Base-by-base conservation (phyloP, 2,888 invertebrate genomes). In the Phyllotreta cruciferae region DNA sequence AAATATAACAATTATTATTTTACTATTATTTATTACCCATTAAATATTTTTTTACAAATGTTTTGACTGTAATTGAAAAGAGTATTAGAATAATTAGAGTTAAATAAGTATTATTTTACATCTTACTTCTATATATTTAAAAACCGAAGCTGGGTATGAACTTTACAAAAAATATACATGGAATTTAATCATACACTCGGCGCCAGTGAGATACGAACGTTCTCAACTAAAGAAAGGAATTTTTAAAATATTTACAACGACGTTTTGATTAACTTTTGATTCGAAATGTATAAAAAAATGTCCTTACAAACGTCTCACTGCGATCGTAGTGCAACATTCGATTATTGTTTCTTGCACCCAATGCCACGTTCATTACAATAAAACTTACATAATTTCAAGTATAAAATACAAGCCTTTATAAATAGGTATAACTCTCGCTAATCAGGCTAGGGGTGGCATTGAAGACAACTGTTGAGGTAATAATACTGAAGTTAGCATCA, bases 51-150 rank as follows among this genome's bases (percentile, higher is more conserved):
- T 54, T 42, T 58, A 63, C 63, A 63, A 63, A 58, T 58, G 58
- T 57, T 63, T 47, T 62, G 62, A 63, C 63, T 58, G 49, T 50
- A 57, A 44, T 62, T 65, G 63, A 68, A 71, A 70, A 70, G 71
- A 71, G 73, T 71, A 73, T 71, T 70, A 66, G 66, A 64, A 67
- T 69, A 69, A 57, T 70, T 70, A 60, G 57, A 66, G 63, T 68
- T 66, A 65, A 63, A 68, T 24, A 24, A 24, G 24, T 66, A 66
- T 66, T 60, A 68, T 66, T 70, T 68, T 70, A 68, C 70, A 68
- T 64, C 62, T 68, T 66, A 65, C n/a, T 24, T 24, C 24, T 60
- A 61, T 1, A 53, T 44, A 44, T 34, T 56, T 56, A 64, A 65
- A 69, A 66, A 57, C 55, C 65, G 60, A 68, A 70, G 70, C 67